phyloP scores from a whole-genome alignment of 2,113 vertebrate genomes.

The Cyphomyrus plagiostoma region DNA sequence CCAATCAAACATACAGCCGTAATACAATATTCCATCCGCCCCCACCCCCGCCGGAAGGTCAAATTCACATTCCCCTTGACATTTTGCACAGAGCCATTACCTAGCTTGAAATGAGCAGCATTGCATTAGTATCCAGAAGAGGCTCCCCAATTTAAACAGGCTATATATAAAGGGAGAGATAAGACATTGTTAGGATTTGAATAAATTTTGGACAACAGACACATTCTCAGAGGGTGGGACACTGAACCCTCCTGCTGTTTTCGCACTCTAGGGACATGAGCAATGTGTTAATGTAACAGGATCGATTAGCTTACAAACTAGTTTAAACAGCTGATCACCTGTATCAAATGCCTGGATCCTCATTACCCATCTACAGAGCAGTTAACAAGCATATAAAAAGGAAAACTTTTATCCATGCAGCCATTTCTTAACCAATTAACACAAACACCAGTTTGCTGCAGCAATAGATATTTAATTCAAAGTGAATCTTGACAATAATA shows the following conservation, averaged over 20 bases:
- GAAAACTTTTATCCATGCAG: not conserved
- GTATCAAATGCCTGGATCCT: not conserved
- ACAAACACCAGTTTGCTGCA: constrained; percentile 61
- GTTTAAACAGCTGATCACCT: not conserved
- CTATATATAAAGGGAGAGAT: not conserved
- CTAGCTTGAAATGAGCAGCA: not conserved
- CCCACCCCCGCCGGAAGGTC: not conserved
- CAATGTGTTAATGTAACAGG: not conserved
- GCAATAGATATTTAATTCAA: constrained; percentile 99
- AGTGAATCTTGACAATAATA: constrained; percentile 99
- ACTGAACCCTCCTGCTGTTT: not conserved
- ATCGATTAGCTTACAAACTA: not conserved
- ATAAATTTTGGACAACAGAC: not conserved
- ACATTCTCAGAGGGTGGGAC: not conserved
- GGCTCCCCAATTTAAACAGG: not conserved
- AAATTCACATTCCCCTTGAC: not conserved
- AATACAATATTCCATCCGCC: not conserved
- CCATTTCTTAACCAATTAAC: constrained; percentile 14
- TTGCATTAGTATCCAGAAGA: not conserved
- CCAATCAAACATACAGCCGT: not conserved
- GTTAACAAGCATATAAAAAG: not conserved
- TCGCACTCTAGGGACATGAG: not conserved
- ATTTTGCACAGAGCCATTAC: not conserved
- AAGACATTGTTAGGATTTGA: not conserved
- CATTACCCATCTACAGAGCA: not conserved